A percentile compares a stretch with the other conserved stretches of the same genome.
Evolutionary conservation across 1,140 invertebrate species (phyloP).

Genomic region (Parasteatoda tepidariorum): DNA sequence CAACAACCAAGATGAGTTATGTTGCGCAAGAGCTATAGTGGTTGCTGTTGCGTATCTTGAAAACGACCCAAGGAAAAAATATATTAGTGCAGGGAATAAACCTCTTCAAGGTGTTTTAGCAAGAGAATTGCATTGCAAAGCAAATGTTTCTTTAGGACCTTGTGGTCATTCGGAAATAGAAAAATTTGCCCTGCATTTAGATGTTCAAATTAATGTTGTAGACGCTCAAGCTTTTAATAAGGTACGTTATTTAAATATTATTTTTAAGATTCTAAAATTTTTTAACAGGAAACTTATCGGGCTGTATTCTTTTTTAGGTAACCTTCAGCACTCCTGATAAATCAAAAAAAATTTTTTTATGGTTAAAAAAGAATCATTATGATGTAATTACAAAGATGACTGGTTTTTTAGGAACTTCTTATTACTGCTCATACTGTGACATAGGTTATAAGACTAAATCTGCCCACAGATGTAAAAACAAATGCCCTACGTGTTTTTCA

Average conservation of each 20-base stretch:
- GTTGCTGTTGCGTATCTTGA: neutral
- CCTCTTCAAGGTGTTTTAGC: neutral
- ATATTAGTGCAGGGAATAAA: neutral
- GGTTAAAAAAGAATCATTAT: neutral
- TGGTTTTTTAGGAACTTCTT: neutral
- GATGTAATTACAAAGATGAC: neutral
- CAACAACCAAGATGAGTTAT: neutral
- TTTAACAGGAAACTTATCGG: too few species aligned
- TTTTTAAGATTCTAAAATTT: neutral
- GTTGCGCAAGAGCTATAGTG: too few species aligned
- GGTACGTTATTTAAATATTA: neutral
- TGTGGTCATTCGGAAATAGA: neutral
- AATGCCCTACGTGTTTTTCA: too few species aligned
- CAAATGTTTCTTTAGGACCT: too few species aligned
- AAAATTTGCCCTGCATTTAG: neutral
- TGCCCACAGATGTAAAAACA: neutral
- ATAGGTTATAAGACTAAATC: neutral
- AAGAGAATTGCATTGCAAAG: neutral
- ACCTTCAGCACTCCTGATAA: too few species aligned
- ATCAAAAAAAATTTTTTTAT: too few species aligned
- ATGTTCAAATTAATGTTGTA: neutral
- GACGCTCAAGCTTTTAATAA: neutral
- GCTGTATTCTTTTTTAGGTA: too few species aligned
- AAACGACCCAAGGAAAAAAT: neutral
- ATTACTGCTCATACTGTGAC: too few species aligned